Base-by-base conservation (phyloP, 2,888 invertebrate genomes). In the Sinhomidia bicolor region DNA sequence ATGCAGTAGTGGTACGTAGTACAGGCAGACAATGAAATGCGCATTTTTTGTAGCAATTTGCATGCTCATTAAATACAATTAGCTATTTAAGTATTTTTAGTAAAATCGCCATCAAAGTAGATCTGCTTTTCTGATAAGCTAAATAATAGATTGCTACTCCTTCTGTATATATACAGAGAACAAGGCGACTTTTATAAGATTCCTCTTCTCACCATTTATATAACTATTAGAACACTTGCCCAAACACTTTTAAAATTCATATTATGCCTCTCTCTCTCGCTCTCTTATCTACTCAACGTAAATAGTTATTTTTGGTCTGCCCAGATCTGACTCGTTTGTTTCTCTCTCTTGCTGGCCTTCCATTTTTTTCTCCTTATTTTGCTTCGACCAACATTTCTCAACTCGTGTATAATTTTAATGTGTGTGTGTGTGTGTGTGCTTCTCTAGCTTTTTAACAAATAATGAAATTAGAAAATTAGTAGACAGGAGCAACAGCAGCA, bases 31-130 rank as follows among this genome's bases (percentile, higher is more conserved):
- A 41, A 71, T 65, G 7, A 36, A 6, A 44, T 1, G 26, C 26
- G 26, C 60, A 26, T 71, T 71, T 71, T 71, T 44, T 41, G 51
- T 51, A 47, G 1, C 74, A 74, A 74, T 44, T 47, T 44, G 47
- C 44, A 26, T 74, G 47, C 41, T 74, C 74, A 74, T 74, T 74
- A 23, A 23, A 23, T 7, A 76, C 76, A 47, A 76, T 76, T 76
- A 26, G 17, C 76, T 47, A 74, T 51, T 76, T 76, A 76, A 29
- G 47, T n/a, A 47, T 36, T 44, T 71, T 71, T 41, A 71, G 41
- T 71, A 23, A 71, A 44, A 36, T 71, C 6, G 23, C 20, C 57
- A 57, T 57, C 20, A 57, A 57, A 57, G 6, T 57, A 57, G 57
- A 57, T 57, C 51, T 17, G 14, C 68, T 20, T 14, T 14, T 68